Evolutionary conservation across 2,797 vertebrate genomes (phyloP), one percentile per base, ranked within the genome.

Genomic region (Nannoperca obscura): DNA sequence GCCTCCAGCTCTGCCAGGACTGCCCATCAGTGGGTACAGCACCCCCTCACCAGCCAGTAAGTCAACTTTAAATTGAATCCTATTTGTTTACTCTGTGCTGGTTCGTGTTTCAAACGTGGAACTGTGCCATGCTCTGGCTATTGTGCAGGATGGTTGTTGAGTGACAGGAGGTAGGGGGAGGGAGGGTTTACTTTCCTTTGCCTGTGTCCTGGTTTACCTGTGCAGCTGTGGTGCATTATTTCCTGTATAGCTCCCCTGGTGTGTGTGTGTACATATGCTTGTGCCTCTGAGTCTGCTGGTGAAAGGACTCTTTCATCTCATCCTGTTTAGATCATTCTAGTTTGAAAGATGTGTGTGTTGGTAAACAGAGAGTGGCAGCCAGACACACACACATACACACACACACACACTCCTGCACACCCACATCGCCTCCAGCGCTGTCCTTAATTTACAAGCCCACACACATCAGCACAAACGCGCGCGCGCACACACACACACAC

Each of bases 31-130:
- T 3, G 97, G 98, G 64, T 99, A 99, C 93, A 99, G 97, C 95
- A 98, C 97, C 3, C 98, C 97, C 0, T 99, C 98, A 11, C 97
- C 98, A 77, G 97, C 97, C 93, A 99, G 97, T 99, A 93, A 99
- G 97, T 98, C 92, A 69, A 15, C 66, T 13, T 2, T 13, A 13
- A 0, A 24, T 19, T 47, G 42, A 53, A 14, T 14, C 17, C 14
- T 60, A 8, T 47, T 47, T 58, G 20, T n/a, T 55, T 13, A 0
- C 27, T 62, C 49, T 70, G n/a, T 14, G 3, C 46, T 61, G 58
- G 58, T 69, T 80, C 3, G 9, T 1, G 0, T 76, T 58, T 65
- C 46, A 59, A 55, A 36, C 49, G 24, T 66, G 12, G 13, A 34
- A 24, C 27, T 44, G 27, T 34, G 50, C 32, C 38, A 7, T 7